Conservation (phyloP, 2,113 vertebrate genomes). For the Myrmecophaga tridactyla region DNA sequence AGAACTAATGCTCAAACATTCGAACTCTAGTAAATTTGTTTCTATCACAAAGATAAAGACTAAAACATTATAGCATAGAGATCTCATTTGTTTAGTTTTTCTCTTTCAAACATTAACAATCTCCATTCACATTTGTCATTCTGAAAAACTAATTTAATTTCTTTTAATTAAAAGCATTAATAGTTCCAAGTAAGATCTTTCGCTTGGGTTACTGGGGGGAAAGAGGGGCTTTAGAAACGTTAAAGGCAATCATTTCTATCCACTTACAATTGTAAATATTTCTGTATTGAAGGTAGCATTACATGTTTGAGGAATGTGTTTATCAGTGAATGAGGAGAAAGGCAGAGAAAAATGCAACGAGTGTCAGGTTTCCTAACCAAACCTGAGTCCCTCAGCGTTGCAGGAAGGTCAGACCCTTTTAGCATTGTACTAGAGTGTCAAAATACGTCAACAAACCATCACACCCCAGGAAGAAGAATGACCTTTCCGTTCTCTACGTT, state of each 20-base stretch:
- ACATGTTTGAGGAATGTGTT: not conserved
- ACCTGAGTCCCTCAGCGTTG: slow-evolving; percentile 76
- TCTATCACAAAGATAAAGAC: slow-evolving; percentile 30
- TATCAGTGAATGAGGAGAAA: slow-evolving; percentile 13
- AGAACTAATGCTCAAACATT: slow-evolving; percentile 9
- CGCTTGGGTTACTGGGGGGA: not conserved
- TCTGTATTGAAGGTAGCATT: not conserved
- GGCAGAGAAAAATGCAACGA: slow-evolving; percentile 56
- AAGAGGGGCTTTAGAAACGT: not conserved
- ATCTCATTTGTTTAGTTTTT: slow-evolving; percentile 38
- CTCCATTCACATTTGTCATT: slow-evolving; percentile 7
- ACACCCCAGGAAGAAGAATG: slow-evolving; percentile 84
- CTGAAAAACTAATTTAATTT: slow-evolving; percentile 60
- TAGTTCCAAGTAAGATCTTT: slow-evolving; percentile 25
- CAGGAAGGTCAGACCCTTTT: slow-evolving; percentile 85
- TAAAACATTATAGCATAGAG: not conserved
- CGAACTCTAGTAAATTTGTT: slow-evolving; percentile 11
- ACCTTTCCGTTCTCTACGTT: slow-evolving; percentile 86
- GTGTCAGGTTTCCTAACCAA: slow-evolving; percentile 65
- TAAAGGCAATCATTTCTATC: slow-evolving; percentile 24
- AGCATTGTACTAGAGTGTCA: slow-evolving; percentile 85
- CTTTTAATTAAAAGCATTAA: slow-evolving; percentile 59
- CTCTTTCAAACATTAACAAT: slow-evolving; percentile 37
- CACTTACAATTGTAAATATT: not conserved
- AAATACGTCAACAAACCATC: slow-evolving; percentile 90